Evolutionary conservation across 2,797 vertebrate genomes (phyloP), one percentile per base, ranked within the genome.

Genomic region (Aplochiton taeniatus): DNA sequence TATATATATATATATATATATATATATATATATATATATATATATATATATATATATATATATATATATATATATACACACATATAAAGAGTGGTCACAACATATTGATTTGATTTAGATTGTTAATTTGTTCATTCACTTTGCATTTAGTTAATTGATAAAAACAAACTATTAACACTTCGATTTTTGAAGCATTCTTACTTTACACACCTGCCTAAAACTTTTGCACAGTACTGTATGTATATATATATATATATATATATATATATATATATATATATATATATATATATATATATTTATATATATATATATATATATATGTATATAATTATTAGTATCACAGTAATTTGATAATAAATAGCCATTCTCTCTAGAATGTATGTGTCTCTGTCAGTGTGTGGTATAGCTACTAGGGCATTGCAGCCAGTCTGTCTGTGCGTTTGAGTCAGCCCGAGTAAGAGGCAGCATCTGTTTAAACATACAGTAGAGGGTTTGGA

Each of bases 391-490:
- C 13, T 72, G 72, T 83, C 56, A 82, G 68, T 75, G 70, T 78
- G 80, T 77, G 81, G 80, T 68, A 4, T 61, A 48, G 66, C 14
- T 31, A 65, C 46, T 78, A 70, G 75, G 72, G 74, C 78, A 20
- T 71, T 63, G 50, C 49, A 55, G 31, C 17, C 58, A 0, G 49
- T 54, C 63, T 65, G 72, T 69, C 46, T 60, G 53, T 63, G 69
- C 45, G 9, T 65, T 61, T 80, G 81, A 89, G 70, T 87, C 84
- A 80, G 79, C 74, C 63, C 76, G 81, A 84, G 64, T 81, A 69
- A 78, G 73, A 80, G 31, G 67, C 65, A 45, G 73, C 74, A 76
- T 89, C 75, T 86, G 83, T 87, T 74, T 83, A 91, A 90, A 89
- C 81, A 86, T 69, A 82, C 31, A 82, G 77, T 64, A 65, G 74